Base-by-base conservation (phyloP, 1,140 invertebrate species). In the Chlorops oryzae region DNA sequence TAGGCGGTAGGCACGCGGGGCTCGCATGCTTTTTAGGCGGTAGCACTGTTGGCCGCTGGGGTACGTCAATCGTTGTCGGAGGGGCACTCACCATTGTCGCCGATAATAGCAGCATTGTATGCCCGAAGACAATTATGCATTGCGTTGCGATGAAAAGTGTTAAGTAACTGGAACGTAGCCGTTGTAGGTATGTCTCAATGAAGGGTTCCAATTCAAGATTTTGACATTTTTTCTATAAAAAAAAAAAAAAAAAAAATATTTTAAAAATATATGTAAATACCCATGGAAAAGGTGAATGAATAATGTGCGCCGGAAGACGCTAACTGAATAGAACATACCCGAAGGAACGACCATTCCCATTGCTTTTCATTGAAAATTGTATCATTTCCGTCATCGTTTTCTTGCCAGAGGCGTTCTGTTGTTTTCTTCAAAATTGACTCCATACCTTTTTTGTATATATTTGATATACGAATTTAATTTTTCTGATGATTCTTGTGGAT, bases 81-180 rank as follows among this genome's bases (percentile, higher is more conserved):
- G 49, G 22, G 57, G 73, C 72, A 65, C 75, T 76, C 63, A 77
- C 73, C 62, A 71, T 75, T 39, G 75, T 75, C 45, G 66, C 66
- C 9, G 70, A 48, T 50, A 82, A 61, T 24, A 88, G 70, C 34
- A 83, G 52, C 23, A 78, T 53, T 25, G 83, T 78, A 60, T 88
- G 84, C 1, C 74, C 72, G 5, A 79, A 62, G 42, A 81, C 81
- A 27, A 88, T 78, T 17, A 81, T 55, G 51, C 83, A 64, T 59
- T 88, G 80, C 21, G 89, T 70, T 3, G 86, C 74, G 27, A 89
- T 76, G 62, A 86, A 88, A 35, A 88, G 78, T 41, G 85, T 83
- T 24, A 90, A 80, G 57, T 88, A 85, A 43, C 84, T 83, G 68
- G 86, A 81, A 57, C 87, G 83, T 47, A 90, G 72, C 57, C 85